Conservation (phyloP, 2,113 vertebrate species). For the Oplegnathus fasciatus region DNA sequence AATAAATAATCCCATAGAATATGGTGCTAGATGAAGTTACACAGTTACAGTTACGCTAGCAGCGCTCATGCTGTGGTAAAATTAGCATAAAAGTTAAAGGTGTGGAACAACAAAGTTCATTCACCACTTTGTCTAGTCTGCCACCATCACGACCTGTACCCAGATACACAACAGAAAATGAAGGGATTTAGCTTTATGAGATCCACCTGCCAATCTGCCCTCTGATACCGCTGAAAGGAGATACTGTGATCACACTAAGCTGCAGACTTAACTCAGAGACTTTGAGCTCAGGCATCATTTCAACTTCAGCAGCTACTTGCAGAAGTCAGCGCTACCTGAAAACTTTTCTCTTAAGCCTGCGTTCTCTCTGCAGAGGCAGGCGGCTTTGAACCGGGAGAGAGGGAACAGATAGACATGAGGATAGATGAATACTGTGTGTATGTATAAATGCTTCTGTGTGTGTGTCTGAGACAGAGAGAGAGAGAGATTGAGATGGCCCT, state of each 20-base stretch:
- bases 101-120: neutral
- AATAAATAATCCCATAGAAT: neutral
- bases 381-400: constrained; percentile 37
- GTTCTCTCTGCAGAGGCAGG: constrained; percentile 35
- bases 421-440: constrained; percentile 7
- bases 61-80: neutral
- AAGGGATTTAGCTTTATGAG: neutral
- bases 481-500: neutral
- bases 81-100: neutral
- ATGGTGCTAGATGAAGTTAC: neutral
- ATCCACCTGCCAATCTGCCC: neutral
- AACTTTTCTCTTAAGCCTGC: constrained; percentile 30
- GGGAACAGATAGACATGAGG: neutral
- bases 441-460: neutral
- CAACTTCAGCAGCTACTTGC: constrained; percentile 12
- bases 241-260: constrained; percentile 22
- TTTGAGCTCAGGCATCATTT: constrained; percentile 20
- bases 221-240: neutral
- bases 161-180: neutral
- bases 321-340: constrained; percentile 37
- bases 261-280: constrained; percentile 26
- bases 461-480: neutral
- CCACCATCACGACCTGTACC: neutral
- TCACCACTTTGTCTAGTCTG: neutral
- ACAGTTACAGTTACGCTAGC: no score